Conservation (phyloP, 2,113 vertebrate species). For the Ameiurus melas region DNA sequence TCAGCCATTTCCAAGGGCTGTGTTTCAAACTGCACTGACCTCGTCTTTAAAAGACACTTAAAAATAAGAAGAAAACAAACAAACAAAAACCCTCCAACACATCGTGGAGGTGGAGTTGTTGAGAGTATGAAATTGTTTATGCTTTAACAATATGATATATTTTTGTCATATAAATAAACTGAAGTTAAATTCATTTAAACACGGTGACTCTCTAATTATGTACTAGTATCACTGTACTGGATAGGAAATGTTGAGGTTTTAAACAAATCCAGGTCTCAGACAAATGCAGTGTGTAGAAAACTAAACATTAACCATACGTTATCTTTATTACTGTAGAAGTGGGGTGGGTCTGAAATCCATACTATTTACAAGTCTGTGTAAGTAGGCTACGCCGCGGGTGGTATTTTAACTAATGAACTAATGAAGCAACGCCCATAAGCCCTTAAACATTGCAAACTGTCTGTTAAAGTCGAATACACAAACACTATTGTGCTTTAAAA, state of each 20-base stretch:
- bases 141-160: not conserved
- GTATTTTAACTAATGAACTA: not conserved
- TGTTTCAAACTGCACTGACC: not conserved
- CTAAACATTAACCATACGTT: not conserved
- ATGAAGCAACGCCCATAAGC: not conserved
- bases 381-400: not conserved
- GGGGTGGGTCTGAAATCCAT: not conserved
- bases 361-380: not conserved
- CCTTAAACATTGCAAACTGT: not conserved
- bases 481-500: not conserved
- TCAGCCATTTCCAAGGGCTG: not conserved
- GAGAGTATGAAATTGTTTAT: not conserved
- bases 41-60: not conserved
- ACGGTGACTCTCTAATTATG: not conserved
- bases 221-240: not conserved
- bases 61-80: not conserved
- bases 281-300: not conserved
- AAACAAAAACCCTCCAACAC: not conserved
- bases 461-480: not conserved
- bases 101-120: not conserved
- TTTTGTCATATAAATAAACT: not conserved
- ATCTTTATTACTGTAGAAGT: not conserved
- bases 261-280: not conserved
- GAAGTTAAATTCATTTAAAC: not conserved
- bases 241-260: not conserved